These are phyloP conservation scores for Nomada ruficornis DNA, from an alignment of 2,888 invertebrate genomes.

Conservation along the genomic window DNA sequence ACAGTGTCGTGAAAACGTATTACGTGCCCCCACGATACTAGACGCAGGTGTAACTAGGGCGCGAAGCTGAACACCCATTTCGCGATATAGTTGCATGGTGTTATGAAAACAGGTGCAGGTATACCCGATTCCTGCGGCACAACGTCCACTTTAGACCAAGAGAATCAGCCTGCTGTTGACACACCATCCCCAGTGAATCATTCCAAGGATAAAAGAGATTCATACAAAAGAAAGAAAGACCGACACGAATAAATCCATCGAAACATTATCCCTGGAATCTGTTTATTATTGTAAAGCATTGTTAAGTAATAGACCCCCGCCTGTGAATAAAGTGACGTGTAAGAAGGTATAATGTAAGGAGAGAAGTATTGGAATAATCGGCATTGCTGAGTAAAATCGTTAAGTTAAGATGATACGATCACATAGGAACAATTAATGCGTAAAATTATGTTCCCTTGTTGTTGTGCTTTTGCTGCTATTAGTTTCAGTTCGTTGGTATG, in stretches of 20 bases:
- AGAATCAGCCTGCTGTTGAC: slow-evolving; percentile 34
- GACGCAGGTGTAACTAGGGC: slow-evolving; percentile 78
- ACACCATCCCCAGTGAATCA: slow-evolving; percentile 49
- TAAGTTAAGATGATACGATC: slow-evolving; percentile 41
- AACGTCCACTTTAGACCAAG: slow-evolving; percentile 11
- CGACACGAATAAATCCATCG: slow-evolving; percentile 44
- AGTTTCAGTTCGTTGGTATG: too few relatives aligned
- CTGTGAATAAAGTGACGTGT: slow-evolving; percentile 44
- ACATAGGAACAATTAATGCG: slow-evolving; percentile 39
- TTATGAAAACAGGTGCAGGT: slow-evolving; percentile 63
- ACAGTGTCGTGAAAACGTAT: slow-evolving; percentile 61
- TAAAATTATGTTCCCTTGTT: slow-evolving; percentile 11
- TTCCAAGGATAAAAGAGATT: slow-evolving; percentile 51
- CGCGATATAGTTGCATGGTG: slow-evolving; percentile 53
- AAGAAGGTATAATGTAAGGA: slow-evolving; percentile 45
- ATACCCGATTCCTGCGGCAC: slow-evolving; percentile 39
- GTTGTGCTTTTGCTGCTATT: background rate
- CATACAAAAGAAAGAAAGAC: slow-evolving; percentile 42
- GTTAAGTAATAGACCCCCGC: slow-evolving; percentile 60
- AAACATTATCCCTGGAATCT: slow-evolving; percentile 40
- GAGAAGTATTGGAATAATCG: slow-evolving; percentile 28
- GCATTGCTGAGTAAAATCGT: slow-evolving; percentile 32
- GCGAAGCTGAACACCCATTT: slow-evolving; percentile 75
- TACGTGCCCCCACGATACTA: slow-evolving; percentile 63
- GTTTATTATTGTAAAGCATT: slow-evolving; percentile 34